Evolutionary conservation across 1,140 invertebrate genomes (phyloP).

Genomic region (Diabrotica undecimpunctata): DNA sequence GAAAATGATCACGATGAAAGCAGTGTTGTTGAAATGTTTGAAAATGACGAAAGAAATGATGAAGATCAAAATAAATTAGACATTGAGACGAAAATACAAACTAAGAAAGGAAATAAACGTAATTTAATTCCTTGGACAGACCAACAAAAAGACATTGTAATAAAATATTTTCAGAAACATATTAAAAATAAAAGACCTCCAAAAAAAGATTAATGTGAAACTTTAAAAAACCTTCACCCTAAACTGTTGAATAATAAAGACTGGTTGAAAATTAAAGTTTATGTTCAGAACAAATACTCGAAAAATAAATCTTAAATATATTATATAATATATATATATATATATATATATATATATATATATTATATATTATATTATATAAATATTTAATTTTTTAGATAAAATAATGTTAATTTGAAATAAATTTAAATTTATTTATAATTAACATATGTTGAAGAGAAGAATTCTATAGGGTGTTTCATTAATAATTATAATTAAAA

Average conservation of each 20-base stretch:
- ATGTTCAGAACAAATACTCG: constrained; percentile 12
- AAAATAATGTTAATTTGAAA: no score
- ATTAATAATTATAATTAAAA: no score
- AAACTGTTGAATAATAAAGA: constrained; percentile 22
- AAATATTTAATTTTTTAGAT: no score
- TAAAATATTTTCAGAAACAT: constrained; percentile 27
- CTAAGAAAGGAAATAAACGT: constrained; percentile 5
- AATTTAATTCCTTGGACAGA: constrained; percentile 9
- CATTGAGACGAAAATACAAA: not conserved
- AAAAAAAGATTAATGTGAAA: constrained; percentile 27
- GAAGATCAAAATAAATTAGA: constrained; percentile 7
- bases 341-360: no score
- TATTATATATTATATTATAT: no score
- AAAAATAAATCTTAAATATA: not conserved
- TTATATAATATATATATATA: no score
- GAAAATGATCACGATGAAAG: not conserved
- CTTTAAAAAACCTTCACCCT: constrained; percentile 10
- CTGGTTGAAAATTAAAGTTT: constrained; percentile 24
- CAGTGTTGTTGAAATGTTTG: not conserved
- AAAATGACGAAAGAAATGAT: not conserved
- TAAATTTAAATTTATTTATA: no score
- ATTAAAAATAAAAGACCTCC: constrained; percentile 30
- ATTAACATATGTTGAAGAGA: no score
- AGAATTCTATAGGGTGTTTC: no score
- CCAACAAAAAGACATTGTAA: constrained; percentile 5